These are phyloP conservation scores for Norana najaformis DNA, from an alignment of 2,888 invertebrate genomes.

Conservation along the genomic window DNA sequence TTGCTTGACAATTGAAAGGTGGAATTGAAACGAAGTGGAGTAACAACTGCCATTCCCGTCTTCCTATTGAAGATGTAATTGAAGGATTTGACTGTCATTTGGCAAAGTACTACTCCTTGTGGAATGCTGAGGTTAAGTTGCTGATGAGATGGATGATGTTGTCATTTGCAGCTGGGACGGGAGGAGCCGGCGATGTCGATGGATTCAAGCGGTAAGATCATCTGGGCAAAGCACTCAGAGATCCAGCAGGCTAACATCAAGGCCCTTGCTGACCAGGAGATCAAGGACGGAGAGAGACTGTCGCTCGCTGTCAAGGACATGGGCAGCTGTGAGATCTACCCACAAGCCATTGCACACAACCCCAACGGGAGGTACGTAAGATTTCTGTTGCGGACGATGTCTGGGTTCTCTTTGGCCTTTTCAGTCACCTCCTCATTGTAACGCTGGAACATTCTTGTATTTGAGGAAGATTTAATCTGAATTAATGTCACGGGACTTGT, in stretches of 20 bases:
- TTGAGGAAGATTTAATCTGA: not conserved
- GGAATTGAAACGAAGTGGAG: no score
- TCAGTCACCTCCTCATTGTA: not conserved
- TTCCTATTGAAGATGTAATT: not conserved
- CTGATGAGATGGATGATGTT: not conserved
- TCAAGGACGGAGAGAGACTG: slow-evolving; percentile 88
- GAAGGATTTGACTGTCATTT: not conserved
- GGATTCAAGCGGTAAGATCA: slow-evolving; percentile 97
- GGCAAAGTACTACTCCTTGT: not conserved
- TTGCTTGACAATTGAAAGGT: no score
- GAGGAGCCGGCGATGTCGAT: slow-evolving; percentile 99
- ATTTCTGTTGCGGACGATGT: no score
- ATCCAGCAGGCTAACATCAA: slow-evolving; percentile 94
- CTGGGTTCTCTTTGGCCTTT: no score
- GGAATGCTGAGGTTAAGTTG: not conserved
- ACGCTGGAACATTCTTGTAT: not conserved
- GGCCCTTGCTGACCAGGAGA: slow-evolving; percentile 63
- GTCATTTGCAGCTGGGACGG: slow-evolving; percentile 73
- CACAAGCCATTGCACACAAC: slow-evolving; percentile 96
- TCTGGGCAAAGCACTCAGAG: slow-evolving; percentile 98
- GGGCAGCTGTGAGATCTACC: slow-evolving; percentile 98
- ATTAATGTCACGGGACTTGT: not conserved
- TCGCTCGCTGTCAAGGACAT: slow-evolving; percentile 95
- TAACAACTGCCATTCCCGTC: no score
- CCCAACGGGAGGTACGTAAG: slow-evolving; percentile 82